Base-by-base conservation (phyloP, 2,113 vertebrate genomes). In the Nothoprocta perdicaria region DNA sequence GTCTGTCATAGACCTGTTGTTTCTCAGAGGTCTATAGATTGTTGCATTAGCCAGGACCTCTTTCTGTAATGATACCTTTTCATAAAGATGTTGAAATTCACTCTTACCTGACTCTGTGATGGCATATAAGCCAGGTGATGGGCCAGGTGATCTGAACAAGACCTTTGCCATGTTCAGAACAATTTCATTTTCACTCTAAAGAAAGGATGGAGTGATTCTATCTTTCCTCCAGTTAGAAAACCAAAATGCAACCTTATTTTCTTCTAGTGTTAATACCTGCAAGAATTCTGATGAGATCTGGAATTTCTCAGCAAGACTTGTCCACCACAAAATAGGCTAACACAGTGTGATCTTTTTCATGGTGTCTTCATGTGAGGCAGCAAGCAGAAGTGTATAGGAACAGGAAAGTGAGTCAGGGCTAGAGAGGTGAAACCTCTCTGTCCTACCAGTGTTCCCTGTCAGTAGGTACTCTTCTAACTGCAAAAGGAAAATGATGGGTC, bases 341-440 rank as follows among this genome's bases (percentile, higher is more conserved):
- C 2, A 1, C 10, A 77, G 38, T 38, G 38, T 0, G 0, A 40
- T 7, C 6, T 77, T 45, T 53, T 84, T 52, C 43, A 26, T 10
- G 27, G 31, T 50, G 9, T 68, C 29, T 87, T 67, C 60, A 66
- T 52, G 79, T 10, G 38, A 8, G 60, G 69, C 38, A 31, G 29
- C 0, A 0, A 50, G 17, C 12, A 6, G 6, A 35, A 65, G 24
- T 12, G 10, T 0, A 1, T 15, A 53, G 71, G 9, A 74, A 50
- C 0, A 8, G 16, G 24, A 9, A 77, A 85, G 24, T 9, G 38
- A 73, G 66, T 41, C 62, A 31, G 14, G n/a, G 43, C 24, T 29
- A 52, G 52, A 0, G 1, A 58, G 45, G 38, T 11, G 31, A 62
- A 68, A 31, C 26, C 63, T 58, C 9, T 69, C 76, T 71, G 67